phyloP scores from a whole-genome alignment of 2,888 invertebrate species.

The Drosophila subsilvestris region DNA sequence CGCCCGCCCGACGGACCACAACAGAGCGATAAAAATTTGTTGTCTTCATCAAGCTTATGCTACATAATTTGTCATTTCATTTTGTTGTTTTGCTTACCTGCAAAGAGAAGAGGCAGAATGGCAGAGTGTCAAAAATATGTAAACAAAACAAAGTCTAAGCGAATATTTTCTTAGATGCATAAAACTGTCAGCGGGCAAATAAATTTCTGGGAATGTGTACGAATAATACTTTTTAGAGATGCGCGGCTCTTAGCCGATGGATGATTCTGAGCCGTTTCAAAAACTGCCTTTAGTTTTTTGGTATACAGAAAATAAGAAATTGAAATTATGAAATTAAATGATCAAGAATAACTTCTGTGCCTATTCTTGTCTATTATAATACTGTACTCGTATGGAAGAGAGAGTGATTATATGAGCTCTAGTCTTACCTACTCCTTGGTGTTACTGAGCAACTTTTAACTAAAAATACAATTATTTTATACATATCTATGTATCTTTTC shows the following conservation, averaged over 20 bases:
- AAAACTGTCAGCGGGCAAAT: constrained; percentile 54
- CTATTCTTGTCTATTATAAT: too few species aligned
- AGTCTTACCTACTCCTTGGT: too few species aligned
- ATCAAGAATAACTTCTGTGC: too few species aligned
- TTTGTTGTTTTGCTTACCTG: constrained; percentile 65
- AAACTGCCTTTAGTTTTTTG: not conserved
- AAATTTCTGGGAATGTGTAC: constrained; percentile 23
- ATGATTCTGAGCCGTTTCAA: not conserved
- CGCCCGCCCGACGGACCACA: constrained; percentile 1
- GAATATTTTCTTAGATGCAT: constrained; percentile 53
- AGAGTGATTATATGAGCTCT: too few species aligned
- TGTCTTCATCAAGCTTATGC: constrained; percentile 16
- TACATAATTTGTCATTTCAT: constrained; percentile 14
- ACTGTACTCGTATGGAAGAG: too few species aligned
- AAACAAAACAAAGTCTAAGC: constrained; percentile 43
- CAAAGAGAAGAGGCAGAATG: constrained; percentile 56
- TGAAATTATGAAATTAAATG: too few species aligned
- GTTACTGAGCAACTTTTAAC: not conserved
- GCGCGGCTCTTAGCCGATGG: not conserved
- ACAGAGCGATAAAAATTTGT: constrained; percentile 16
- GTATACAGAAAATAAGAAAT: not conserved
- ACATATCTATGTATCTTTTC: not conserved
- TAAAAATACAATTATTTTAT: not conserved
- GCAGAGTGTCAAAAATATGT: constrained; percentile 49
- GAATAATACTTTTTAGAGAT: not conserved